Evolutionary conservation across 2,113 vertebrate genomes (phyloP), one percentile per base, ranked within the genome.

Genomic region (Phaethornis superciliosus): DNA sequence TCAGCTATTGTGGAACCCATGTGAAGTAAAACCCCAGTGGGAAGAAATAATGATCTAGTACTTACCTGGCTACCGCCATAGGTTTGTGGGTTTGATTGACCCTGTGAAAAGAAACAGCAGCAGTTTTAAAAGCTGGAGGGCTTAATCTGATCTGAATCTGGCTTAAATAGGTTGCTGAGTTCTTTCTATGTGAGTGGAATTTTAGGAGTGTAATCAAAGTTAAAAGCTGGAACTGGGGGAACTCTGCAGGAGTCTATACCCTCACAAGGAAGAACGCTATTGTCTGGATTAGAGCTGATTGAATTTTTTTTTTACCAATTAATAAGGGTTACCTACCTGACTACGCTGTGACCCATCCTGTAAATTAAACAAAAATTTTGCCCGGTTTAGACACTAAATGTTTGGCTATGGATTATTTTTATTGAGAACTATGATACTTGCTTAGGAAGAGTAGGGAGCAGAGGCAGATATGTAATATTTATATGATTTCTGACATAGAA

Each of bases 31-130:
- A 67, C 13, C 14, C 67, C 44, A 54, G 6, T 17, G 10, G 10
- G 32, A 80, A 6, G 30, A 79, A 84, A 47, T n/a, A 71, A 76
- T 30, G 46, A 40, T 33, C 62, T 42, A 44, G 18, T 69, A 94
- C 40, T 92, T 92, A 95, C 77, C 72, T 91, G 92, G 58, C 89
- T 52, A 56, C 87, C 30, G 40, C 70, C 89, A 52, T 87, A 91
- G 77, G 20, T 94, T 78, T 95, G 84, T 67, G 81, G 77, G 56
- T 75, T 91, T n/a, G 96, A 94, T 24, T 8, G 89, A 76, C 11
- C 30, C 84, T 76, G 54, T 71, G 44, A 60, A 91, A 79, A 81
- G 32, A 81, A 71, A 23, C 10, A 90, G 42, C 35, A 81, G 63
- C 24, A 93, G 23, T 87, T 70, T 24, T 3, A 78, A 76, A 32